Evolutionary conservation across 2,888 invertebrate species (phyloP).

Genomic region (Melangyna quadrimaculata): DNA sequence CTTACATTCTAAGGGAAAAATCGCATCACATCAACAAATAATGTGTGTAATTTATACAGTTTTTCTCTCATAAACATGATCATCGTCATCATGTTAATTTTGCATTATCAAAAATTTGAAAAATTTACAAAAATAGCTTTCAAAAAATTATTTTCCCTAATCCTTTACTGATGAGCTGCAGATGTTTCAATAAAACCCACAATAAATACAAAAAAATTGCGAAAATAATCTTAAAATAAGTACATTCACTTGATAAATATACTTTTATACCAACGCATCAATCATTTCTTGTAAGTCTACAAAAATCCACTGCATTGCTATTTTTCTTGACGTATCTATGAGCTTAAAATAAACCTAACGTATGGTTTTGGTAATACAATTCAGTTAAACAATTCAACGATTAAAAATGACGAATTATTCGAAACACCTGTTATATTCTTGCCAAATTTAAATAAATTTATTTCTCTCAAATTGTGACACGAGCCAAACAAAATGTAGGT

Average conservation of each 20-base stretch:
- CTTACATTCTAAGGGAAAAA: slow-evolving; percentile 7
- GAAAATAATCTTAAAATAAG: slow-evolving; percentile 49
- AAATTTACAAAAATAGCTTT: slow-evolving; percentile 40
- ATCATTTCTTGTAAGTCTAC: slow-evolving; percentile 49
- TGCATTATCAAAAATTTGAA: not conserved
- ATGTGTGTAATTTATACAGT: slow-evolving; percentile 36
- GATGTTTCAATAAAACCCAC: slow-evolving; percentile 27
- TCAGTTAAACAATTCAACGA: slow-evolving; percentile 42
- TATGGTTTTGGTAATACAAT: slow-evolving; percentile 40
- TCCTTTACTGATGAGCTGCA: slow-evolving; percentile 37
- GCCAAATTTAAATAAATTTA: slow-evolving; percentile 58
- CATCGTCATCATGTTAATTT: not conserved
- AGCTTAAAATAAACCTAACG: slow-evolving; percentile 17
- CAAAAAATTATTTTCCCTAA: slow-evolving; percentile 25
- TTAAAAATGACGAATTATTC: slow-evolving; percentile 55
- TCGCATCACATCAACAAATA: slow-evolving; percentile 26
- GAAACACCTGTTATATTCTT: slow-evolving; percentile 61
- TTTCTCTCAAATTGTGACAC: slow-evolving; percentile 55
- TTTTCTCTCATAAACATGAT: not conserved
- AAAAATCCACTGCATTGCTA: not conserved
- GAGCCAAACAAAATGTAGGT: slow-evolving; percentile 39
- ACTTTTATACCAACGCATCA: slow-evolving; percentile 37
- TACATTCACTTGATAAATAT: not conserved
- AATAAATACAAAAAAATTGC: not conserved
- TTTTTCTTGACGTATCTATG: slow-evolving; percentile 13